Conservation (phyloP, 2,113 vertebrate species). For the Calcarius ornatus region DNA sequence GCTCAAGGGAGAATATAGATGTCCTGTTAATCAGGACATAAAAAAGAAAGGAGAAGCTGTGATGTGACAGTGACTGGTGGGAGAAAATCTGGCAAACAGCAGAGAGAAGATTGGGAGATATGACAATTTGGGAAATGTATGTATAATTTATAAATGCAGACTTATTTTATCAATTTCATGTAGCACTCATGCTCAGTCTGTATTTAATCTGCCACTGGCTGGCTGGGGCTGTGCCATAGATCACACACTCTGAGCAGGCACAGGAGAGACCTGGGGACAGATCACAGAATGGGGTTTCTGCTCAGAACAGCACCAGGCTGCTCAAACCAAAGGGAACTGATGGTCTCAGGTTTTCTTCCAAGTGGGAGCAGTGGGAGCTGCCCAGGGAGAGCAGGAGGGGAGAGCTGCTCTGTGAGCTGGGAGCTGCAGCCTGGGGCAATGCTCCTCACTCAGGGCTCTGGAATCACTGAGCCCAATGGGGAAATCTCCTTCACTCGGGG, state of each 20-base stretch:
- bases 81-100: constrained; percentile 43
- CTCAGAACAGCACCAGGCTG: background rate
- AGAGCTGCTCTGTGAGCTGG: background rate
- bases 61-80: constrained; percentile 61
- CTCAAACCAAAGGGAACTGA: background rate
- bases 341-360: background rate
- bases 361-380: background rate
- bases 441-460: no score
- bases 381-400: background rate
- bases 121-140: constrained; percentile 25
- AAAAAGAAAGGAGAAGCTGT: constrained; percentile 40
- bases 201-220: constrained; percentile 42
- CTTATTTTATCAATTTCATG: constrained; percentile 43
- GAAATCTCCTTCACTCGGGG: no score
- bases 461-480: no score
- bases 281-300: background rate
- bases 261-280: background rate
- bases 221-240: background rate
- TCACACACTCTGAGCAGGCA: background rate
- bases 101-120: constrained; percentile 1
- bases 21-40: constrained; percentile 64
- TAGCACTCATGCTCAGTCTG: background rate
- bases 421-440: background rate
- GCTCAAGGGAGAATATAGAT: constrained; percentile 59
- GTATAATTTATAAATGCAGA: constrained; percentile 58